Evolutionary conservation across 1,140 invertebrate genomes (phyloP), one percentile per base, ranked within the genome.

Genomic region (Calliphora vicina): DNA sequence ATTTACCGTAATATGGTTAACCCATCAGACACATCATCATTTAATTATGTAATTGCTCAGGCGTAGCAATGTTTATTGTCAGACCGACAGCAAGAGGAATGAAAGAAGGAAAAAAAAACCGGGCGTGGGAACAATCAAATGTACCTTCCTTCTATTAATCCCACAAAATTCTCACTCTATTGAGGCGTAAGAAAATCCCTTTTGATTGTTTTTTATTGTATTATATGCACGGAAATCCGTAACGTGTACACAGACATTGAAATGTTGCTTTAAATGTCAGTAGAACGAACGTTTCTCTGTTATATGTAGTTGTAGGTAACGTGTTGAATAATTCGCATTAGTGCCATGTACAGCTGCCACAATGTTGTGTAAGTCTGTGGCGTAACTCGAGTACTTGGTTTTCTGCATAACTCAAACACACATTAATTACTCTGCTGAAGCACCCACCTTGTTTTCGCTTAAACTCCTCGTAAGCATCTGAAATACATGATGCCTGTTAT

Each of bases 41-140:
- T 42, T 83, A 83, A 80, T 80, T 80, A 74, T 80, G 82, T 83
- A 83, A 83, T 83, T 83, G 74, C 76, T 80, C 74, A 83, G 82
- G 82, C 76, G 82, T 83, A 83, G 35, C 82, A 78, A 71, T 42
- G 61, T 76, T 67, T 26, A 73, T 17, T 78, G 43, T 57, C 29
- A 4, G 27, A 35, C 50, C 27, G 82, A 27, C 82, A 78, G 82
- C 45, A 73, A 78, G 73, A 35, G 23, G 26, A 73, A 29, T 57
- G 35, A 35, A 29, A 71, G 26, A 45, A 72, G 10, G 26, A 82
- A 67, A 25, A 20, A 42, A 23, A 61, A 5, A 25, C 4, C 74
- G 73, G 72, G 72, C 26, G 72, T 78, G 35, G 74, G 50, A 71
- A 74, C 74, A 71, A 57, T 25, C 29, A 78, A 42, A 29, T 17